Evolutionary conservation across 2,113 vertebrate genomes (phyloP), one percentile per base, ranked within the genome.

Genomic region (Tonatia bakeri): DNA sequence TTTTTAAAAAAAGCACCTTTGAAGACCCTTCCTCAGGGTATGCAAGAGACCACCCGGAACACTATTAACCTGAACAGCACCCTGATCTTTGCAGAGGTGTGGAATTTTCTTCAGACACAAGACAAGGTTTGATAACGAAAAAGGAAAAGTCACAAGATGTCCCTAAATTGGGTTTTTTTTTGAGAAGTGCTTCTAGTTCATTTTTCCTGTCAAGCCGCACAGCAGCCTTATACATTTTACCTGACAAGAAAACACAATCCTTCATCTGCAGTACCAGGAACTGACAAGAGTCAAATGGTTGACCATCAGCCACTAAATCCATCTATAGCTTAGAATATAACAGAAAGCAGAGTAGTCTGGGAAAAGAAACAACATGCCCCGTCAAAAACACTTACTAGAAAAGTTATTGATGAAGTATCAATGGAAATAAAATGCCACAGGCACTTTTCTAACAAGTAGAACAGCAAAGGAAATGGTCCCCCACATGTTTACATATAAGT

Each of bases 121-220:
- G 56, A 87, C 59, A 92, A 92, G 31, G 26, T 28, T 75, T 5
- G 17, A 50, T 87, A 95, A 93, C 2, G 45, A 59, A 79, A 94
- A 94, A 36, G 96, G 61, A 95, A 95, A 98, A 38, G 36, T 80
- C 75, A 26, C 45, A 43, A 65, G 33, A 11, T 94, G 77, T 73
- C 61, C 24, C 24, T 73, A 43, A 67, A 54, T 95, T 95, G 81
- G 65, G 4, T 54, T 9, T 36, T 75, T 31, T 81, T 22, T 86
- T 96, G 94, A 96, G 94, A 98, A 97, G 96, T 96, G 94, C 91
- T 97, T 96, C 3, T 88, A 96, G 89, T n/a, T 96, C 13, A 2
- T 0, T 93, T 36, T 11, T 95, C 19, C 22, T 1, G 36, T 38
- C 0, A 0, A 77, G 36, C 54, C 38, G 82, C 95, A 80, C 31